Percentiles rank a stretch among this genome's conserved stretches.
Evolutionary conservation across 2,888 invertebrate species (phyloP).

Genomic region (Leptinotarsa peninsularis): DNA sequence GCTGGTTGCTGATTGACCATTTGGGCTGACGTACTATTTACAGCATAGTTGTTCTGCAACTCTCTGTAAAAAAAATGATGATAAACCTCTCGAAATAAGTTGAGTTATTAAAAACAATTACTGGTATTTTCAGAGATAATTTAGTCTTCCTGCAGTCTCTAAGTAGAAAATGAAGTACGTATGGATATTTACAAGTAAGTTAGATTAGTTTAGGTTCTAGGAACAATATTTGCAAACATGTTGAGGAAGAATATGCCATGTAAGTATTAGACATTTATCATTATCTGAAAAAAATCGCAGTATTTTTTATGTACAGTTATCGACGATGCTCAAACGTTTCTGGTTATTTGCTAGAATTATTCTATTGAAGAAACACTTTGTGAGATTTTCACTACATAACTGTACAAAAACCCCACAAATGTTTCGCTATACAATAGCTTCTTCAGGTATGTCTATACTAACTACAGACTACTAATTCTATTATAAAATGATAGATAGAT

Average conservation of each 20-base stretch:
- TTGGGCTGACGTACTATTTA: conserved; percentile 57
- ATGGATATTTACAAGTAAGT: background rate
- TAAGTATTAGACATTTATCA: background rate
- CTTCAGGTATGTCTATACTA: too few relatives aligned
- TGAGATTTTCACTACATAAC: too few relatives aligned
- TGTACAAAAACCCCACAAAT: too few relatives aligned
- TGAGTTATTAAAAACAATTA: background rate
- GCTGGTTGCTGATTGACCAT: conserved; percentile 65
- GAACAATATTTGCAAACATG: background rate
- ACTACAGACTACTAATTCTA: too few relatives aligned
- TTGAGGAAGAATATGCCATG: background rate
- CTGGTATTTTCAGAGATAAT: background rate
- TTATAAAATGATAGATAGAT: background rate
- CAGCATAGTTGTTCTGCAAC: conserved; percentile 52
- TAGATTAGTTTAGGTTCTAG: background rate
- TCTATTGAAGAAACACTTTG: too few relatives aligned
- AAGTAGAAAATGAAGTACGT: too few relatives aligned
- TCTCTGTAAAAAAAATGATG: conserved; percentile 50
- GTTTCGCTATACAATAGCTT: too few relatives aligned
- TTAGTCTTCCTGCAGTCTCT: background rate
- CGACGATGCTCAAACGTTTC: too few relatives aligned
- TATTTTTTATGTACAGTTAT: too few relatives aligned
- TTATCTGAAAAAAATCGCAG: background rate
- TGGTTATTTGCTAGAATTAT: too few relatives aligned
- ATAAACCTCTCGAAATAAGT: background rate